Base-by-base conservation (phyloP, 2,888 invertebrate species). In the Diachrysia chrysitis region DNA sequence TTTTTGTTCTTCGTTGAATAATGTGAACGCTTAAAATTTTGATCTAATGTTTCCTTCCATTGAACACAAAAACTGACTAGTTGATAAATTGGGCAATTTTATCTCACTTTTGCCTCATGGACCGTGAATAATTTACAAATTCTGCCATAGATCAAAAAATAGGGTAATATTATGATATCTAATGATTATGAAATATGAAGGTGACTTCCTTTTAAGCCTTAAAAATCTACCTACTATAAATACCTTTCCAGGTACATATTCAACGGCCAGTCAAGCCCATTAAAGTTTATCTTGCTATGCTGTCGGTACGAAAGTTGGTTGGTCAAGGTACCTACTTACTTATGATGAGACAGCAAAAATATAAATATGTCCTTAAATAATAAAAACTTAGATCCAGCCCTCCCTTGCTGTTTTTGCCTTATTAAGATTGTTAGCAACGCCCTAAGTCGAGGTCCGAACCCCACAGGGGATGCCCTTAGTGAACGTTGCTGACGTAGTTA, bases 11-110 rank as follows among this genome's bases (percentile, higher is more conserved):
- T 42, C 55, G 64, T 63, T 68, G 67, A 79, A 79, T 79, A 82
- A 79, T 81, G 76, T 42, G 67, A 76, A 62, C 63, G 76, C 76
- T 79, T 79, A 79, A 72, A 81, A 32, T 32, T n/a, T 58, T 79
- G 82, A 76, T 81, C 76, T 70, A 79, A 79, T 69, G 79, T 79
- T 79, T 68, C 58, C 69, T 72, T 72, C 73, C 76, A 72, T 73
- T 79, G 76, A 82, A 70, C 79, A 61, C 79, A 75, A 79, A 81
- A 79, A 79, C 69, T 66, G 76, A 76, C 67, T 79, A 72, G 69
- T 76, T 81, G 79, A 79, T 81, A 79, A 81, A 79, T 79, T 79
- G 82, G 58, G 79, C 79, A 79, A 81, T 82, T 79, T 82, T 79
- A 79, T 79, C 79, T 76, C 77, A 79, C 77, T 82, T 79, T 73